Conservation (phyloP, 1,140 invertebrate species). For the Drosophila kanapiae region DNA sequence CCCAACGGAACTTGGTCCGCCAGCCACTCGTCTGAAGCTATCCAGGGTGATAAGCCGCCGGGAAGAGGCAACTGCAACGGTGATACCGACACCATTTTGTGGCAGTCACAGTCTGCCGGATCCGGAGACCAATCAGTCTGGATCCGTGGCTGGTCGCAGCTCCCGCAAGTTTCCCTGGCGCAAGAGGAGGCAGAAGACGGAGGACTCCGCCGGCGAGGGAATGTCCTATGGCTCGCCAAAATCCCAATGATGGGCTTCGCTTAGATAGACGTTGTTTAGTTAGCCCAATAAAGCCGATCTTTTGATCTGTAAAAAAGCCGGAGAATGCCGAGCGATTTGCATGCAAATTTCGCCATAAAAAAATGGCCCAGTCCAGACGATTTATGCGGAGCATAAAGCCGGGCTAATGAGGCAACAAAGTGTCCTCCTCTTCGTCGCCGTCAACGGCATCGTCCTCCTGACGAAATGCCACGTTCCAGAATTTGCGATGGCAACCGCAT, state of each 20-base stretch:
- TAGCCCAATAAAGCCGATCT: constrained; percentile 47
- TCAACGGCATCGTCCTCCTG: neutral
- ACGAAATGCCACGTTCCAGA: constrained; percentile 33
- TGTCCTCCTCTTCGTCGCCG: constrained; percentile 26
- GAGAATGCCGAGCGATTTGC: constrained; percentile 32
- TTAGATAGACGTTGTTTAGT: constrained; percentile 57
- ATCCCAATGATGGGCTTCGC: constrained; percentile 63
- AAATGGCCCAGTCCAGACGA: constrained; percentile 63
- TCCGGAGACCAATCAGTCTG: constrained; percentile 33
- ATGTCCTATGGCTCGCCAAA: constrained; percentile 63
- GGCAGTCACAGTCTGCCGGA: constrained; percentile 67
- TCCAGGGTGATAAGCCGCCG: constrained; percentile 74
- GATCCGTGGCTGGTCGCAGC: constrained; percentile 7
- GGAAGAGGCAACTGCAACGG: constrained; percentile 48
- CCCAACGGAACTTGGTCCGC: constrained; percentile 27
- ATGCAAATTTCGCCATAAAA: constrained; percentile 68
- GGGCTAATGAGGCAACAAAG: constrained; percentile 57
- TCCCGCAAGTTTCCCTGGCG: constrained; percentile 66
- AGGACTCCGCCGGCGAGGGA: constrained; percentile 23
- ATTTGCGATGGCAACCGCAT: constrained; percentile 27
- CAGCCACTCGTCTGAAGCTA: constrained; percentile 65
- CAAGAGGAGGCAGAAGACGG: constrained; percentile 60
- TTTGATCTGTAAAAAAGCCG: constrained; percentile 50
- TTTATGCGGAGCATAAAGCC: constrained; percentile 69
- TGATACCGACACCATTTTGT: constrained; percentile 13